Percentiles rank a stretch among this genome's conserved stretches.
These are phyloP conservation scores for Drosophila nigromelanica DNA, from an alignment of 1,140 invertebrate species.

Conservation along the genomic window DNA sequence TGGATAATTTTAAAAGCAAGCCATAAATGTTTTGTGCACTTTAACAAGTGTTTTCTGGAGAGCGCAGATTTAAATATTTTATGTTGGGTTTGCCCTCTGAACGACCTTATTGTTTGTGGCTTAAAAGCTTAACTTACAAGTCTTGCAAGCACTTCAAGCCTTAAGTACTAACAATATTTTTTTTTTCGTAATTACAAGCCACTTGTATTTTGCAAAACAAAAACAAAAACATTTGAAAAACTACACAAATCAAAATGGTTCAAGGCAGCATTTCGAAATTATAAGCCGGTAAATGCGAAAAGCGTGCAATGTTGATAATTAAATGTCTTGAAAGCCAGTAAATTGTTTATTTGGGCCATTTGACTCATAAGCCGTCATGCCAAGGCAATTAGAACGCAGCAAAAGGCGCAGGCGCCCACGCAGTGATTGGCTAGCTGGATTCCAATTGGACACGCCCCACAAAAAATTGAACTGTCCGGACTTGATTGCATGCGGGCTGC, in stretches of 20 bases:
- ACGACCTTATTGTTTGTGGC: constrained; percentile 9
- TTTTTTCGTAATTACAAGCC: neutral
- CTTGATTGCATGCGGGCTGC: constrained; percentile 58
- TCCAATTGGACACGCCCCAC: constrained; percentile 35
- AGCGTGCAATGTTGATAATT: constrained; percentile 43
- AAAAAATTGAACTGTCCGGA: constrained; percentile 23
- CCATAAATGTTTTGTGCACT: neutral
- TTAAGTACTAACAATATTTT: neutral
- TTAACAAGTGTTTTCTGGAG: neutral
- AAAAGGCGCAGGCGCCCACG: constrained; percentile 62
- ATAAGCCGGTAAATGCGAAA: constrained; percentile 34
- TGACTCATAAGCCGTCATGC: constrained; percentile 50
- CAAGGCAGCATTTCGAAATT: constrained; percentile 61
- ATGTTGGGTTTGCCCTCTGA: constrained; percentile 18
- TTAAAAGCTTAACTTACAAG: constrained; percentile 21
- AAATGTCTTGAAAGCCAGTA: constrained; percentile 33
- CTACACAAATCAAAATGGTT: constrained; percentile 55
- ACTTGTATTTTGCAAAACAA: constrained; percentile 26
- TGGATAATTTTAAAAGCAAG: neutral
- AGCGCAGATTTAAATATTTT: neutral
- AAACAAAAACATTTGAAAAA: constrained; percentile 7
- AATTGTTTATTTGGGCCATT: constrained; percentile 5
- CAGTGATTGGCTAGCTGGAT: constrained; percentile 30
- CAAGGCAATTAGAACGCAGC: constrained; percentile 71
- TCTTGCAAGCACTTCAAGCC: constrained; percentile 31